These are phyloP conservation scores for Calosoma granatense DNA, from an alignment of 1,140 invertebrate species.

Conservation along the genomic window DNA sequence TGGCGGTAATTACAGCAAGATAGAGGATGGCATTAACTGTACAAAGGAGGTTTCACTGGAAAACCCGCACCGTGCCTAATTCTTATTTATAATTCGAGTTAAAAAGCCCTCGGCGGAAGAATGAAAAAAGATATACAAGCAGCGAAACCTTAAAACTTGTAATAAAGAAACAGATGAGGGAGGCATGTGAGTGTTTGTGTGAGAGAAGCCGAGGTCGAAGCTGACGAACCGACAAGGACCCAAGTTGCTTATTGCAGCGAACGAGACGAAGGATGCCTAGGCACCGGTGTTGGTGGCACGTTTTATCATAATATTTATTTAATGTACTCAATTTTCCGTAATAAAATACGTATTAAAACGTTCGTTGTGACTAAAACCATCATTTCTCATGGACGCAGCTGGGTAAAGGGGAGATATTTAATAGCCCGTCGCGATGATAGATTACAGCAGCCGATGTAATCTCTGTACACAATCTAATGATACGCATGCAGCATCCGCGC, in stretches of 20 bases:
- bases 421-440: slow-evolving; percentile 8
- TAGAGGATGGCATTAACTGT: not conserved
- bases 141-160: too few relatives aligned
- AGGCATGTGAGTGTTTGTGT: too few relatives aligned
- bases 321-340: slow-evolving; percentile 8
- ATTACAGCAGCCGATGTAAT: slow-evolving; percentile 6
- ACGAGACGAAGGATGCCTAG: too few relatives aligned
- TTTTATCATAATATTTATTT: slow-evolving; percentile 8
- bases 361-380: slow-evolving; percentile 5
- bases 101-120: not conserved
- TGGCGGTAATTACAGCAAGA: not conserved
- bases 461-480: not conserved
- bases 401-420: slow-evolving; percentile 4
- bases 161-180: too few relatives aligned
- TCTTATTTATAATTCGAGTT: not conserved
- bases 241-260: not conserved
- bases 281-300: not conserved
- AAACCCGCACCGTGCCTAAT: not conserved
- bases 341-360: slow-evolving; percentile 8
- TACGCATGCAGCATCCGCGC: too few relatives aligned
- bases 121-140: not conserved
- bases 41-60: not conserved
- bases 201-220: too few relatives aligned
- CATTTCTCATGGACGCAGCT: slow-evolving; percentile 7
- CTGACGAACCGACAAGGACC: too few relatives aligned